Evolutionary conservation across 2,113 vertebrate species (phyloP).

Genomic region (Passer domesticus): DNA sequence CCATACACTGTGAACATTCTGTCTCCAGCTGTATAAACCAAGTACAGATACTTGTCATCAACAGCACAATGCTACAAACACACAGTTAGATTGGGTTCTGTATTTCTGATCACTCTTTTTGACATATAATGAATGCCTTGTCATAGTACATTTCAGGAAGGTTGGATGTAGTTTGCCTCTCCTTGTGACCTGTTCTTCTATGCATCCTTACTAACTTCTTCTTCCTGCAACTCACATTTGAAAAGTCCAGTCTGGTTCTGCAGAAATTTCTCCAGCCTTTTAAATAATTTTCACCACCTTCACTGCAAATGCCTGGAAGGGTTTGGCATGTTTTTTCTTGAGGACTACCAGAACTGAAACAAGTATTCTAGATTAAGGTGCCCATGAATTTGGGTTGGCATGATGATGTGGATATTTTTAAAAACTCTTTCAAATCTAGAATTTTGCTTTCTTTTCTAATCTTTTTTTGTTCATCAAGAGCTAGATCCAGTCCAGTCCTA

Average conservation of each 20-base stretch:
- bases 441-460: neutral
- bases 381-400: neutral
- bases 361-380: neutral
- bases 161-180: neutral
- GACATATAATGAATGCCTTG: neutral
- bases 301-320: neutral
- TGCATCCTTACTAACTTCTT: neutral
- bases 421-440: neutral
- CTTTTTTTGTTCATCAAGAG: neutral
- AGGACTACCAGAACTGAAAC: neutral
- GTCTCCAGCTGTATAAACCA: neutral
- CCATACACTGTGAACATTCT: too few relatives aligned
- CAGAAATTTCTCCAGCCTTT: neutral
- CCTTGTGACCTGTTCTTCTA: neutral
- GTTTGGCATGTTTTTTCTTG: neutral
- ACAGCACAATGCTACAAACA: neutral
- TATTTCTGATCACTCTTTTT: neutral
- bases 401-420: neutral
- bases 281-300: neutral
- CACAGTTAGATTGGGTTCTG: neutral
- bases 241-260: neutral
- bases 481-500: neutral
- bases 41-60: neutral
- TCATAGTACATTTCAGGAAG: neutral
- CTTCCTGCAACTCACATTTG: neutral